Evolutionary conservation across 2,888 invertebrate species (phyloP).

Genomic region (Notodonta ziczac): DNA sequence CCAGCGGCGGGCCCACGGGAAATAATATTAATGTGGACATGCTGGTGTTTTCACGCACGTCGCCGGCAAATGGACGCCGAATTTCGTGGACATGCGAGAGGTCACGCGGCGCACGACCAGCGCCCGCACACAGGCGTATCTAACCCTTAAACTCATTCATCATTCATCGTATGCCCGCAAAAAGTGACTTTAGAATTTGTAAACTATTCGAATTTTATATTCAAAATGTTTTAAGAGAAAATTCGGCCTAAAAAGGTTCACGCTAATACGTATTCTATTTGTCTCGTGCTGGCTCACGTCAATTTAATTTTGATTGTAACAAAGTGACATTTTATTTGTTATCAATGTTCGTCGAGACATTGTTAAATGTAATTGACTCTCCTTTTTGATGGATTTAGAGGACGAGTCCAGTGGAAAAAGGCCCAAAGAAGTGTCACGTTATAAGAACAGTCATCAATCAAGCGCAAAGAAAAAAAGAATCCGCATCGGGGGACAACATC

Average conservation of each 20-base stretch:
- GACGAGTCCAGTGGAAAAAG: constrained; percentile 53
- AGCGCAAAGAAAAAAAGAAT: constrained; percentile 64
- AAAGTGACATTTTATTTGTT: constrained; percentile 23
- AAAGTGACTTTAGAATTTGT: constrained; percentile 8
- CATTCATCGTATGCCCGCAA: constrained; percentile 38
- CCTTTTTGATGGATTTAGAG: constrained; percentile 55
- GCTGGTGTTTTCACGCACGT: constrained; percentile 72
- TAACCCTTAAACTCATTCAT: constrained; percentile 54
- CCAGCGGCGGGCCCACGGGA: constrained; percentile 50
- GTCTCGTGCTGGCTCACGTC: constrained; percentile 7
- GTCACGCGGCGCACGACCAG: constrained; percentile 64
- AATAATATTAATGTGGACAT: constrained; percentile 59
- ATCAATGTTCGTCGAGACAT: constrained; percentile 36
- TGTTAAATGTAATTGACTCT: constrained; percentile 60
- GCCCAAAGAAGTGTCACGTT: constrained; percentile 60
- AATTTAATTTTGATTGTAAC: constrained; percentile 18
- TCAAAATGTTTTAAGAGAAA: constrained; percentile 1
- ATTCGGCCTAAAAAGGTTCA: neutral
- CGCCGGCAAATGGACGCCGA: constrained; percentile 63
- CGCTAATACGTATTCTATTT: constrained; percentile 1
- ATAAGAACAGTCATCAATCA: constrained; percentile 76
- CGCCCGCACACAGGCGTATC: constrained; percentile 27
- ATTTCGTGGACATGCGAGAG: constrained; percentile 70
- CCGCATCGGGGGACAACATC: constrained; percentile 60
- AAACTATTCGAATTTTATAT: constrained; percentile 6